phyloP scores from a whole-genome alignment of 2,888 invertebrate species.

The Drosophila meridiana region DNA sequence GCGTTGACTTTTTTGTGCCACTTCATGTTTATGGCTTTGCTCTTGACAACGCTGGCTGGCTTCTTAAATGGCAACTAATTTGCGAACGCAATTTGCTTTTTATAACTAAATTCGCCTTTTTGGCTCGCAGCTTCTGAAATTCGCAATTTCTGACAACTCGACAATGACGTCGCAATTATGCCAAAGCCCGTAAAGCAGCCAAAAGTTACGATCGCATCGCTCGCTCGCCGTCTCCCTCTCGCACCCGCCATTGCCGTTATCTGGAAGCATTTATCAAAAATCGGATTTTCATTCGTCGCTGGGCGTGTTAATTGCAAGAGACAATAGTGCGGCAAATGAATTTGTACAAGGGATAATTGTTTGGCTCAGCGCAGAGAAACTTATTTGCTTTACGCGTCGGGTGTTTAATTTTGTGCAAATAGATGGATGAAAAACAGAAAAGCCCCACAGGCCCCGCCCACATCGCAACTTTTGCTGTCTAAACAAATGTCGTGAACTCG shows the following conservation, averaged over 20 bases:
- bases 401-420: conserved; percentile 82
- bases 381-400: conserved; percentile 68
- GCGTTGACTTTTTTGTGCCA: background rate
- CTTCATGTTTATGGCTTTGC: conserved; percentile 48
- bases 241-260: conserved; percentile 43
- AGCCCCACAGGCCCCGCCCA: conserved; percentile 6
- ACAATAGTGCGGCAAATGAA: conserved; percentile 81
- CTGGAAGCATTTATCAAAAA: conserved; percentile 80
- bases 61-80: conserved; percentile 80
- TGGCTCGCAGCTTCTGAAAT: conserved; percentile 30
- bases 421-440: conserved; percentile 72
- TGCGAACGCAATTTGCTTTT: conserved; percentile 77
- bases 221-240: background rate
- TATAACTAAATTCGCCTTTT: conserved; percentile 75
- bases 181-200: conserved; percentile 72
- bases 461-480: conserved; percentile 54
- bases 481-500: conserved; percentile 81
- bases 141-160: conserved; percentile 65
- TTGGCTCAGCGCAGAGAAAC: conserved; percentile 61
- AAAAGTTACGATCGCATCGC: conserved; percentile 71
- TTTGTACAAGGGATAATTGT: conserved; percentile 80
- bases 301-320: conserved; percentile 74
- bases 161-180: conserved; percentile 78
- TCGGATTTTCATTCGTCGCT: conserved; percentile 69
- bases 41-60: conserved; percentile 48